Percentiles rank a stretch among this genome's conserved stretches.
phyloP scores from a whole-genome alignment of 2,888 invertebrate genomes.

The Steinernema hermaphroditum region DNA sequence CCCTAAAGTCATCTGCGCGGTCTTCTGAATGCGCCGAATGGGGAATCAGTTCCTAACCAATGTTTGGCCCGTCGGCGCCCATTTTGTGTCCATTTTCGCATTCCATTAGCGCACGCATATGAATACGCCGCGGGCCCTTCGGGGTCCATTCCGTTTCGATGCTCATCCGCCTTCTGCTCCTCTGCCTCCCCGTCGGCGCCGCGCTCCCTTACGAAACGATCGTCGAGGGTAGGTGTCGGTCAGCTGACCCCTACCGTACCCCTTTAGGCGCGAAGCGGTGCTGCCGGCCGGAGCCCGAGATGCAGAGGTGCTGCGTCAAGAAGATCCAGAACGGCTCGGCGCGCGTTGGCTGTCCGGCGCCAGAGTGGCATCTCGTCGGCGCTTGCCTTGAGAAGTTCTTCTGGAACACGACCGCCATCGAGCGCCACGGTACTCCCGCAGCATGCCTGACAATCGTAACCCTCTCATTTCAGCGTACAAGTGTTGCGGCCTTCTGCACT shows the following conservation, averaged over 20 bases:
- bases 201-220: background rate
- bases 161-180: background rate
- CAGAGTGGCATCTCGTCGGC: constrained; percentile 9
- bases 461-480: background rate
- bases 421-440: background rate
- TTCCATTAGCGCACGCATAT: constrained; percentile 17
- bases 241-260: background rate
- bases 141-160: constrained; percentile 10
- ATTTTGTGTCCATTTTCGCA: too few relatives aligned
- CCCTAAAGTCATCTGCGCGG: too few relatives aligned
- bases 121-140: constrained; percentile 8
- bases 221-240: background rate
- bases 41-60: too few relatives aligned
- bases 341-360: background rate
- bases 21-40: too few relatives aligned
- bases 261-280: constrained; percentile 23
- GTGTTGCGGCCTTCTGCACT: constrained; percentile 8
- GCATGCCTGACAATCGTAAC: background rate
- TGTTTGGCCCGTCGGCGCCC: too few relatives aligned
- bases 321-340: constrained; percentile 13
- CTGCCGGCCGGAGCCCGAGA: background rate
- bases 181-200: background rate
- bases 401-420: constrained; percentile 21
- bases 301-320: background rate
- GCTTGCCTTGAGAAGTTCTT: constrained; percentile 26